phyloP scores from a whole-genome alignment of 2,797 vertebrate species.

The Halcyon smyrnensis region DNA sequence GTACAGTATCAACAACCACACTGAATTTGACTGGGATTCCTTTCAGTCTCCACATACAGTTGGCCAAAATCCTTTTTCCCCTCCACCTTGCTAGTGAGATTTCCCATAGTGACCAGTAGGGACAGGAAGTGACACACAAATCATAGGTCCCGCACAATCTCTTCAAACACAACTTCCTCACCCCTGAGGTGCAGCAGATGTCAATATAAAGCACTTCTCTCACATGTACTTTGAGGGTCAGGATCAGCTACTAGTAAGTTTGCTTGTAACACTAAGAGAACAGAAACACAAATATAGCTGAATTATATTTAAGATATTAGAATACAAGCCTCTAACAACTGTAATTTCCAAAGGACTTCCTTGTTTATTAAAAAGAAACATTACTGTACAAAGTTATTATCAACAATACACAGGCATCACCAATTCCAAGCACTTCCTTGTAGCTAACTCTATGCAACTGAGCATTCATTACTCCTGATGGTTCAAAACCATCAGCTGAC shows the following conservation, averaged over 20 bases:
- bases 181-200: neutral
- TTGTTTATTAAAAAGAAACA: neutral
- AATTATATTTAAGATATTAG: neutral
- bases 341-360: neutral
- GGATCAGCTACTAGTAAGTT: neutral
- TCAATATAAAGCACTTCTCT: neutral
- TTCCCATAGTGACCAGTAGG: neutral
- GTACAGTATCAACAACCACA: neutral
- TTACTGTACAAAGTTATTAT: neutral
- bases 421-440: neutral
- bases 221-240: neutral
- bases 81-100: neutral
- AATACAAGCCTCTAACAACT: neutral
- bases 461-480: neutral
- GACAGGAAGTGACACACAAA: neutral
- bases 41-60: neutral
- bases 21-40: neutral
- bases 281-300: neutral
- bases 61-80: neutral
- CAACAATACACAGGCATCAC: neutral
- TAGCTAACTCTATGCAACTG: neutral
- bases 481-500: neutral
- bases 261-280: neutral
- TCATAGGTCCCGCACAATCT: neutral
- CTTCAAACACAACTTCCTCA: neutral